phyloP scores from a whole-genome alignment of 2,888 invertebrate species.

The Crossocerus cetratus region DNA sequence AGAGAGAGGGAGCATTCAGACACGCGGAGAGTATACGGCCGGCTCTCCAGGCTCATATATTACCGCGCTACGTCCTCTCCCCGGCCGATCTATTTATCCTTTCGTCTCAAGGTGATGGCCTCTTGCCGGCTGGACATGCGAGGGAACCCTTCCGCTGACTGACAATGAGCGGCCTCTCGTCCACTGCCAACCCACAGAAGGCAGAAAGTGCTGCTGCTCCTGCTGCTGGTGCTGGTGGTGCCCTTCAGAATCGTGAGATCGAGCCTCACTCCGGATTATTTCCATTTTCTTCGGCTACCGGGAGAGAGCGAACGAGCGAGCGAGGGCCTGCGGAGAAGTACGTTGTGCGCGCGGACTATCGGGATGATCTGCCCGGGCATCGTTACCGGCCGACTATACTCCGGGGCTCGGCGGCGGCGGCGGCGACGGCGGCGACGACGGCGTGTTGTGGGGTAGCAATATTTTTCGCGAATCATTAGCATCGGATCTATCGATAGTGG shows the following conservation, averaged over 20 bases:
- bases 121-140: conserved; percentile 28
- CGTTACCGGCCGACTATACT: not conserved
- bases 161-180: conserved; percentile 33
- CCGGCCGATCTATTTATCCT: conserved; percentile 70
- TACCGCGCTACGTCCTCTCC: conserved; percentile 59
- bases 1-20: too few relatives aligned
- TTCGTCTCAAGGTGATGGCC: conserved; percentile 61
- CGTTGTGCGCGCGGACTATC: not conserved
- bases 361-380: not conserved
- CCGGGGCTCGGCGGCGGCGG: not conserved
- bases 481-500: conserved; percentile 28
- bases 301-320: too few relatives aligned
- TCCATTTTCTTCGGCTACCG: too few relatives aligned
- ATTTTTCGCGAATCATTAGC: conserved; percentile 33
- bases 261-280: not conserved
- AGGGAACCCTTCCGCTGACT: conserved; percentile 11
- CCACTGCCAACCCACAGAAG: conserved; percentile 16
- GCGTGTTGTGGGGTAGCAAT: conserved; percentile 13
- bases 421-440: too few relatives aligned
- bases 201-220: not conserved
- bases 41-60: conserved; percentile 63
- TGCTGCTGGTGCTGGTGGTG: not conserved
- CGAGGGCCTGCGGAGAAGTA: not conserved
- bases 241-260: not conserved
- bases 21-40: conserved; percentile 4